Base-by-base conservation (phyloP, 92 coral and sea anemone species). In the Epizoanthus fatuus region DNA sequence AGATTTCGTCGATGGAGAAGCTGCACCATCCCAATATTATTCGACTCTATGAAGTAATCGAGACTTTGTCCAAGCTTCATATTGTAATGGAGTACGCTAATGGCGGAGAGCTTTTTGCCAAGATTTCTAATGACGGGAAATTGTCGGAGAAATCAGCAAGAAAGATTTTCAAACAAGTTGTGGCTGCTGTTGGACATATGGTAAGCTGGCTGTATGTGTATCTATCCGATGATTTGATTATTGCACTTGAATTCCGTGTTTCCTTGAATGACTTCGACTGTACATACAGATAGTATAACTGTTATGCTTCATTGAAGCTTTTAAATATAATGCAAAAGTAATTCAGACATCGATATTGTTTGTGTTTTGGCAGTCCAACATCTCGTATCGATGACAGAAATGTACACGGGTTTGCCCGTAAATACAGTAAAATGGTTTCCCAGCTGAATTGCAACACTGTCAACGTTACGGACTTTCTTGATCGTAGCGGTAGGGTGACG, bases 111-210 rank as follows among this genome's bases (percentile, higher is more conserved):
- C 90, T 97, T 17, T 97, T 97, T 91, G 96, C 99, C 39, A 94
- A 96, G 90, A 97, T 97, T 45, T 97, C 99, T 25, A 97, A 90
- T 80, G 99, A 97, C 58, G 99, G 99, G 17, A 97, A 97, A 84
- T 75, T 97, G 63, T 88, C 88, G 16, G 99, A 97, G 85, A 92
- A 91, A 35, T 86, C 92, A 16, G 96, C 98, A 12, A 90, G 90
- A 73, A 93, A 92, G 68, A 86, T 95, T 49, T 95, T 90, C 87
- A 81, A 90, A 12, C 99, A 97, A 84, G 94, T 97, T 16, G 90
- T 88, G 40, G 96, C 99, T 56, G 99, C 99, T 4, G 95, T 97
- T 1, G 98, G 96, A 37, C 99, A 97, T 86, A 97, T 97, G 99
- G 99, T 97, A 74, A 85, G 93, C 47, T 14, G 12, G 80, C 52